Evolutionary conservation across 2,797 vertebrate species (phyloP).

Genomic region (Etheostoma nigrum): DNA sequence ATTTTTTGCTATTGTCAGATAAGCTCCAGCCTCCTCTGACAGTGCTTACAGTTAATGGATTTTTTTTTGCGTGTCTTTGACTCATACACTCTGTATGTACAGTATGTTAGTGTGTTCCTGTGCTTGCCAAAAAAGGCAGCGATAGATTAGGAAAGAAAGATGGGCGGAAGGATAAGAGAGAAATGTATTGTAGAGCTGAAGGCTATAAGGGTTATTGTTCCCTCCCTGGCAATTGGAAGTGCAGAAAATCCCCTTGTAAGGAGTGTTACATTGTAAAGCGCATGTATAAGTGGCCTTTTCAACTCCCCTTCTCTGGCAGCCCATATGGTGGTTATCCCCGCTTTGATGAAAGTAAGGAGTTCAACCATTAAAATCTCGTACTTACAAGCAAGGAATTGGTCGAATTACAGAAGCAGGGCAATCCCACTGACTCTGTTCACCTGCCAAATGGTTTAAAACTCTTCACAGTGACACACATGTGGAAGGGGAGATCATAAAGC

Average conservation of each 20-base stretch:
- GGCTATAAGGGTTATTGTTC: conserved; percentile 40
- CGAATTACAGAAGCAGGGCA: conserved; percentile 58
- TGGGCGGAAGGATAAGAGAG: background rate
- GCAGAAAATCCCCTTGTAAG: conserved; percentile 54
- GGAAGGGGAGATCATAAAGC: conserved; percentile 58
- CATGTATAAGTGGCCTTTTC: conserved; percentile 59
- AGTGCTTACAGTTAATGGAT: too few relatives aligned
- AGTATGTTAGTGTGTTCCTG: conserved; percentile 18
- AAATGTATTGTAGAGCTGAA: conserved; percentile 22
- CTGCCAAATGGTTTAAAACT: conserved; percentile 66
- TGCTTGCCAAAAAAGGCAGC: background rate
- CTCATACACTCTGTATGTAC: conserved; percentile 1
- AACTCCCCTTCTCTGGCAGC: conserved; percentile 58
- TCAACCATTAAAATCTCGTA: conserved; percentile 63
- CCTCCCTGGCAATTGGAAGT: conserved; percentile 44
- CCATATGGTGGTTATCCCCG: conserved; percentile 46
- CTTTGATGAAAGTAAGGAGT: conserved; percentile 76
- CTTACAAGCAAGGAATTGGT: conserved; percentile 57
- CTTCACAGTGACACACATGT: conserved; percentile 58
- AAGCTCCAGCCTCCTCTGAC: too few relatives aligned
- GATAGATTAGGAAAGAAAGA: conserved; percentile 30
- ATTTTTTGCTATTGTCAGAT: too few relatives aligned
- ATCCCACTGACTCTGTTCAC: conserved; percentile 56
- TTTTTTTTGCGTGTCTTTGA: background rate
- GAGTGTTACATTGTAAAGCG: conserved; percentile 54